phyloP scores from a whole-genome alignment of 2,113 vertebrate species.

The Sisor rabdophorus region DNA sequence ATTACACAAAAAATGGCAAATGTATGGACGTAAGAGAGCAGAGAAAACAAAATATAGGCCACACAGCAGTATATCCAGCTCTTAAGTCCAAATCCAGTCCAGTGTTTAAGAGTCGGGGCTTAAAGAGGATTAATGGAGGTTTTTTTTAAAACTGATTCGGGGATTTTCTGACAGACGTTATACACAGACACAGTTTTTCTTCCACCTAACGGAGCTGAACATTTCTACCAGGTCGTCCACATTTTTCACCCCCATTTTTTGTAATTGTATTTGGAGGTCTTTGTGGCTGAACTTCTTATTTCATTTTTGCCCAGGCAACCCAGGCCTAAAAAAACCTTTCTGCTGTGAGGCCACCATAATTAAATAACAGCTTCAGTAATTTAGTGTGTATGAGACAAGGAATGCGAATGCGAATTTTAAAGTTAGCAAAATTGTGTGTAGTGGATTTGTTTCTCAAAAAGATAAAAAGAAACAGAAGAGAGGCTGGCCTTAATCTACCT shows the following conservation, averaged over 20 bases:
- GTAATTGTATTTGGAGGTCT: too few relatives aligned
- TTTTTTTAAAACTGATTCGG: constrained; percentile 59
- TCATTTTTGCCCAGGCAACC: not conserved
- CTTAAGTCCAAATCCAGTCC: constrained; percentile 58
- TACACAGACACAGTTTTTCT: constrained; percentile 16
- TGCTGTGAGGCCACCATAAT: not conserved
- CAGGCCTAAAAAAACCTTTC: too few relatives aligned
- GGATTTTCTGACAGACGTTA: constrained; percentile 65
- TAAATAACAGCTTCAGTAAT: not conserved
- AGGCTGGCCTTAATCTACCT: not conserved
- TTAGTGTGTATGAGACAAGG: not conserved
- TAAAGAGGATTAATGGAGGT: constrained; percentile 71
- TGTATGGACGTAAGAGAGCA: constrained; percentile 7
- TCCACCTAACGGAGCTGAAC: constrained; percentile 2
- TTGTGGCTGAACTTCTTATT: not conserved
- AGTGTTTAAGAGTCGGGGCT: constrained; percentile 67
- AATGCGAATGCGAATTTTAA: not conserved
- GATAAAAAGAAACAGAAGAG: constrained; percentile 2
- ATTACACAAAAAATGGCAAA: constrained; percentile 9
- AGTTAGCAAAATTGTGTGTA: not conserved
- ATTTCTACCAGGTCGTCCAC: not conserved
- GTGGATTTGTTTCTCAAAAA: not conserved
- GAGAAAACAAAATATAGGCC: not conserved
- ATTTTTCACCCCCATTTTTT: not conserved
- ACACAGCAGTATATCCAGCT: constrained; percentile 23